Evolutionary conservation across 2,888 invertebrate species (phyloP), one percentile per base, ranked within the genome.

Genomic region (Atrina japonica): DNA sequence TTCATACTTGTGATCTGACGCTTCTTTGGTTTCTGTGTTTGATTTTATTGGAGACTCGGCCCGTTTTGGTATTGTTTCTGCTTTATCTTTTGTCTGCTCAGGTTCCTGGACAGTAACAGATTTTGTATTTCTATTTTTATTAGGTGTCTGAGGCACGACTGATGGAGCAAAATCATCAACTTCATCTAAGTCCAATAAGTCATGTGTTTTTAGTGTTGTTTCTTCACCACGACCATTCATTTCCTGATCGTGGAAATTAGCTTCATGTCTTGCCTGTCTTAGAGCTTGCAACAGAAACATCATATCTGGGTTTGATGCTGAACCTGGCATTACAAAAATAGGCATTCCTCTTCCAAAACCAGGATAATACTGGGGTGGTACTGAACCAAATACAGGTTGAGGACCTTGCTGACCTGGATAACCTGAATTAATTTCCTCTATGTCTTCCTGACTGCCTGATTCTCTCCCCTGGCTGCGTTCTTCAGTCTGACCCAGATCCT

Each of bases 251-350:
- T 82, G 80, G 41, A 73, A 69, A 68, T 68, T 82, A 16, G 78
- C 84, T 59, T 83, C 83, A 53, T 80, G 79, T 49, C 84, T 76
- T 18, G 84, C 84, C 71, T 82, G 82, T 45, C 76, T 67, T 6
- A 85, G 66, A 40, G 81, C 83, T 64, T 85, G 83, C 7, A 84
- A 66, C 23, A 83, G 69, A 43, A 80, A 70, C 66, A 78, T 70
- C 67, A 80, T 80, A 72, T 83, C 82, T 68, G 78, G 80, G 45
- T 74, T 78, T 18, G 18, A 30, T 18, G 53, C 63, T 47, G 83
- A 76, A 35, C 81, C 78, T n/a, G 85, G 82, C 68, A 81, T 69
- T 11, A 81, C 76, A 71, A 81, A 78, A 29, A 81, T 78, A 7
- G 82, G 78, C 18, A 77, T 67, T 35, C 75, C 74, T 45, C 18